Conservation (phyloP, 2,888 invertebrate species). For the Myopa testacea region DNA sequence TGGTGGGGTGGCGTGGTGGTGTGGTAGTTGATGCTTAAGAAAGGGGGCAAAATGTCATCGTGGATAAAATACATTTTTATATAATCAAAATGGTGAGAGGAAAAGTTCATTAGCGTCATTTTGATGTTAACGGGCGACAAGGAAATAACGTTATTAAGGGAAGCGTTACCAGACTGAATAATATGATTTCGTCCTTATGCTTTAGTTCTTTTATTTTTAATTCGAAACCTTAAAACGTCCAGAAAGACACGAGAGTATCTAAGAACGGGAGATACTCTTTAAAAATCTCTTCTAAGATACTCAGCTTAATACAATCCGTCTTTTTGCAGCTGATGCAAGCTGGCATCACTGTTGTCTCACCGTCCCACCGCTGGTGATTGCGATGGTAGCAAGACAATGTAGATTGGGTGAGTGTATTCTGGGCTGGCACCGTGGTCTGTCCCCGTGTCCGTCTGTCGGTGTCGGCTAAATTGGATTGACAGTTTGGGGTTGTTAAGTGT, state of each 20-base stretch:
- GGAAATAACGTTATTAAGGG: neutral
- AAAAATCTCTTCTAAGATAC: too few species aligned
- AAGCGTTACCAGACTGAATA: neutral
- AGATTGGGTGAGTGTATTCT: neutral
- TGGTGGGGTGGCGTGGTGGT: neutral
- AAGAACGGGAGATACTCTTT: too few species aligned
- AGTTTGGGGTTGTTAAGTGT: slow-evolving; percentile 56
- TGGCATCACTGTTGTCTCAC: too few species aligned
- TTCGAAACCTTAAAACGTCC: too few species aligned
- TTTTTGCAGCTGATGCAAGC: too few species aligned
- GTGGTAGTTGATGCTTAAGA: neutral
- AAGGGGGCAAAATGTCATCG: neutral
- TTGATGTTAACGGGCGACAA: slow-evolving; percentile 56
- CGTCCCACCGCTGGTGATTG: too few species aligned
- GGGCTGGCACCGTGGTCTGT: too few species aligned
- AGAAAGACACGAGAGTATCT: too few species aligned
- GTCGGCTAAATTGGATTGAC: slow-evolving; percentile 54
- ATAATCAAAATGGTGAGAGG: neutral
- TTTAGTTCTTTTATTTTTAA: neutral
- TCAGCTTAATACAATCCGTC: too few species aligned
- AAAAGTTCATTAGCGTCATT: slow-evolving; percentile 56
- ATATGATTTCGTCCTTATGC: neutral
- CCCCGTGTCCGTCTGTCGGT: slow-evolving; percentile 26
- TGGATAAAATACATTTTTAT: slow-evolving; percentile 3
- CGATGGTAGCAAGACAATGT: neutral